Base-by-base conservation (phyloP, 2,113 vertebrate species). In the Jaculus jaculus region DNA sequence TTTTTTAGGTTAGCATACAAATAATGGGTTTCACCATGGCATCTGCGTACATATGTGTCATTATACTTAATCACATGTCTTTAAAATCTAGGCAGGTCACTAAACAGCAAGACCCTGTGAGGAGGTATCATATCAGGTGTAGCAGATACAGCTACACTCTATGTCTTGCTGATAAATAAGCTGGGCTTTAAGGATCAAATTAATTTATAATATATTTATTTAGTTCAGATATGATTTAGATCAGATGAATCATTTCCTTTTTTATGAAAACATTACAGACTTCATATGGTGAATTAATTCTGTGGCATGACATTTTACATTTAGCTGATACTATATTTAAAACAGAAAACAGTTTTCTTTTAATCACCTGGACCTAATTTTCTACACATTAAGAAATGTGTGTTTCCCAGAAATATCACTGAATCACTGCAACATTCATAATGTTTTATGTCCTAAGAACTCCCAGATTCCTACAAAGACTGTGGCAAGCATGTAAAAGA, bases 321-420 rank as follows among this genome's bases (percentile, higher is more conserved):
- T 93, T 63, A 2, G 69, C 89, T n/a, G 42, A 78, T 30, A 37
- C 42, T 32, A 11, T 16, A 13, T 82, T 85, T 94, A 74, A 90
- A 58, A 77, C 26, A 81, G 91, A 79, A 79, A 85, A 88, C 34
- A 28, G 39, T 34, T 16, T 65, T 60, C 75, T 94, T 91, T 90
- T 89, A 95, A 91, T 85, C 92, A 83, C 73, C 30, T 87, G 87
- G 72, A 79, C 92, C 84, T 77, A 65, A 77, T 87, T 96, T 42
- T 72, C 81, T 4, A 21, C 80, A 88, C 94, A 82, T 79, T 61
- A 65, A 75, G 61, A 80, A 90, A 72, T 42, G 42, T 39, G 8
- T 47, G 54, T 60, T 78, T 77, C 79, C 34, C 69, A 47, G 93
- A 90, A 95, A 82, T 86, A 69, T 23, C 85, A 65, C 28, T 69